phyloP scores from a whole-genome alignment of 2,888 invertebrate species.

The Anoplius nigerrimus region DNA sequence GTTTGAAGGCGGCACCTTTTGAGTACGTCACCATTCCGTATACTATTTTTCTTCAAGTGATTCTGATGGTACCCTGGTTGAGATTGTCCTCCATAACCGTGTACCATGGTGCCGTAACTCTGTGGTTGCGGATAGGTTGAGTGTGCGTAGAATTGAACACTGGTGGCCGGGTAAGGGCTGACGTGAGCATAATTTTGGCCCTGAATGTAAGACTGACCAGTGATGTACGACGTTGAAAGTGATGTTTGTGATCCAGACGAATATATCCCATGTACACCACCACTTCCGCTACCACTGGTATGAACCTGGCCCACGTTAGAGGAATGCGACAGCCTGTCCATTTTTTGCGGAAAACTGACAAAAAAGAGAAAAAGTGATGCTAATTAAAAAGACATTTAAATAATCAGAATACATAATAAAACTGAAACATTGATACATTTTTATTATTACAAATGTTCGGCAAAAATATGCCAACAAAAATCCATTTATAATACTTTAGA shows the following conservation, averaged over 20 bases:
- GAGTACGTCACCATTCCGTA: conserved; percentile 81
- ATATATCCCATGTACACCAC: conserved; percentile 63
- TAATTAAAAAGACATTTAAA: too few species aligned
- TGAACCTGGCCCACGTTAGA: conserved; percentile 65
- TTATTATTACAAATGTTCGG: too few species aligned
- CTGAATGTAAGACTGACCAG: conserved; percentile 73
- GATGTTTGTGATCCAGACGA: conserved; percentile 69
- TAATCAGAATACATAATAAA: too few species aligned
- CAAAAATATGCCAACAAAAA: too few species aligned
- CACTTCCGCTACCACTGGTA: neutral
- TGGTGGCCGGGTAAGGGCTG: conserved; percentile 59
- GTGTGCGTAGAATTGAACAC: conserved; percentile 67
- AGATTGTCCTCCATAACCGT: conserved; percentile 70
- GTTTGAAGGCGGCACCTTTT: conserved; percentile 82
- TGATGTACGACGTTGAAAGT: conserved; percentile 72
- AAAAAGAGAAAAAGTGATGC: conserved; percentile 11
- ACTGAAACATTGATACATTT: too few species aligned
- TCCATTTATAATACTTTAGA: too few species aligned
- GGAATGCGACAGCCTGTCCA: conserved; percentile 69
- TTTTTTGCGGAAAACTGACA: conserved; percentile 72
- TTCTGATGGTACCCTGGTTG: conserved; percentile 75
- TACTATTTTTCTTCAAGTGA: conserved; percentile 81
- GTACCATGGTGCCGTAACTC: conserved; percentile 71
- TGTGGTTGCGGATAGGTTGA: conserved; percentile 67
- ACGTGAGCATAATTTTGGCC: conserved; percentile 68